Evolutionary conservation across 2,888 invertebrate species (phyloP).

Genomic region (Fragum fragum): DNA sequence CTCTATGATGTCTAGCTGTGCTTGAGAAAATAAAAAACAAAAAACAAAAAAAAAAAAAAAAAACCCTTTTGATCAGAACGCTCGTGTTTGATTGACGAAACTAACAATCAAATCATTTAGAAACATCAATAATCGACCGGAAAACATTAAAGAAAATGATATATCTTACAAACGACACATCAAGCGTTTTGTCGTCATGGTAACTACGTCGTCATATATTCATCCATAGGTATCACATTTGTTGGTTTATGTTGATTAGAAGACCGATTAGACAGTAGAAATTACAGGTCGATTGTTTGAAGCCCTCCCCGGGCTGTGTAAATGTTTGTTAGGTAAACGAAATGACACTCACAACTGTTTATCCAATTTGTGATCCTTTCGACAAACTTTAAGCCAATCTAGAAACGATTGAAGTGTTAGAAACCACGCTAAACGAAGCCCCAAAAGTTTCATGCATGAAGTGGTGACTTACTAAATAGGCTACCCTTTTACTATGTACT

Average conservation of each 20-base stretch:
- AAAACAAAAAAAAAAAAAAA: no score
- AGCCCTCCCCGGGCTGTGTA: not conserved
- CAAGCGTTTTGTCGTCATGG: not conserved
- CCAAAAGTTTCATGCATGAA: not conserved
- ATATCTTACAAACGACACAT: no score
- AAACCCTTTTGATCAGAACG: no score
- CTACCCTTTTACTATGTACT: no score
- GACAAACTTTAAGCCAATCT: not conserved
- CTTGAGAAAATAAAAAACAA: no score
- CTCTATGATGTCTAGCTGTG: no score
- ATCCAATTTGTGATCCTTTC: conserved; percentile 17
- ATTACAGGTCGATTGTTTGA: not conserved
- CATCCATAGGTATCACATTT: not conserved
- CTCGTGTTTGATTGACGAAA: no score
- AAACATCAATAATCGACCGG: no score
- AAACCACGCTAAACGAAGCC: not conserved
- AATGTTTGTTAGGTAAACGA: not conserved
- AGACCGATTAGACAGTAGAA: not conserved
- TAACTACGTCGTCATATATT: not conserved
- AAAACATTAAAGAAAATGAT: no score
- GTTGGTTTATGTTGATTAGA: not conserved
- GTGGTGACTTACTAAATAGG: no score
- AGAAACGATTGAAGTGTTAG: not conserved
- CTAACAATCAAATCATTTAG: no score
- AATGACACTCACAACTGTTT: not conserved